Percentiles rank a stretch among this genome's conserved stretches.
Conservation (phyloP, 64 coral and sea anemone genomes). For the Montipora sp. region DNA sequence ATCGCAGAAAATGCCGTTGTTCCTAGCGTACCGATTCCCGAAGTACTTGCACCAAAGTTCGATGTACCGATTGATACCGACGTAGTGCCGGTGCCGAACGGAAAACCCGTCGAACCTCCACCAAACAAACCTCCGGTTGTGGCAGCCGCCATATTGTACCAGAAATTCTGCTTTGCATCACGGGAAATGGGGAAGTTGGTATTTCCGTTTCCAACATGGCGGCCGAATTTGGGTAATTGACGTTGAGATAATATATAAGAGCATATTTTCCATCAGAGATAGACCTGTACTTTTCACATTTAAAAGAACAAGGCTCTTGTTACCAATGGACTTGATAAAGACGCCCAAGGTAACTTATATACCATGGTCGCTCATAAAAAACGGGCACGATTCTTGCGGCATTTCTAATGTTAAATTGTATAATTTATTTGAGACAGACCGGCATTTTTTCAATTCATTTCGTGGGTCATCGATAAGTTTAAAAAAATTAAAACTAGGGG, state of each 20-base stretch:
- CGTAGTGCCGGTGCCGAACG: slow-evolving; percentile 1
- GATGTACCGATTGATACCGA: slow-evolving; percentile 24
- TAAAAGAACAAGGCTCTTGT: neutral
- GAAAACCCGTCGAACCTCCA: slow-evolving; percentile 16
- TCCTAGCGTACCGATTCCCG: neutral
- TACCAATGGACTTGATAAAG: slow-evolving; percentile 37
- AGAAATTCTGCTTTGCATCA: slow-evolving; percentile 5
- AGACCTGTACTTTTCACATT: neutral
- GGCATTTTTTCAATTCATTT: neutral
- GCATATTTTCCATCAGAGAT: neutral
- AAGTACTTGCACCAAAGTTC: slow-evolving; percentile 7
- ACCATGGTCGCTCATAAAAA: no score
- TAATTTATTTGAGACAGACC: neutral
- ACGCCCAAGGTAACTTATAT: slow-evolving; percentile 6
- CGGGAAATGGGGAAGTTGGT: slow-evolving; percentile 1
- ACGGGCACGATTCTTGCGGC: neutral
- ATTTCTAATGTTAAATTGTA: neutral
- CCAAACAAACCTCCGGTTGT: slow-evolving; percentile 46
- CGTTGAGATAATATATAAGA: neutral
- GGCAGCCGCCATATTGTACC: slow-evolving; percentile 67
- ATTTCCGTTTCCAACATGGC: slow-evolving; percentile 14
- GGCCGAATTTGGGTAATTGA: neutral
- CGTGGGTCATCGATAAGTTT: neutral
- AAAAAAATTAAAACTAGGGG: neutral
- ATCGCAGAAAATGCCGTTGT: slow-evolving; percentile 47